phyloP scores from a whole-genome alignment of 2,113 vertebrate species.

The Corapipo altera region DNA sequence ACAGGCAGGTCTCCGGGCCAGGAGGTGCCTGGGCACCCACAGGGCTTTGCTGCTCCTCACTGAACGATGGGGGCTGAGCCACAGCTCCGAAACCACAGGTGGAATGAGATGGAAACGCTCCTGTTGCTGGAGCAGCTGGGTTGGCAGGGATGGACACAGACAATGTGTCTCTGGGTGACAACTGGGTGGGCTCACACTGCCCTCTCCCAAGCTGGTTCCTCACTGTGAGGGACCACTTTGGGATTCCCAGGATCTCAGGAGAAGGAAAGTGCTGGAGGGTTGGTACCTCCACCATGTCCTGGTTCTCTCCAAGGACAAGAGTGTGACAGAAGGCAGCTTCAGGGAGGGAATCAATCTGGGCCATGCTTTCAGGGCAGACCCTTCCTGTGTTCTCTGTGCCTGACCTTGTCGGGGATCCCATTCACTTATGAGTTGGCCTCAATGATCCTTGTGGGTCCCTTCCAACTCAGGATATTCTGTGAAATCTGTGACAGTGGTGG shows the following conservation, averaged over 20 bases:
- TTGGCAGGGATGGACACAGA: background rate
- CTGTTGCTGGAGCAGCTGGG: accelerated
- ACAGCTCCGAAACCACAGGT: accelerated
- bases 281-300: background rate
- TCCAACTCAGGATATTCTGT: background rate
- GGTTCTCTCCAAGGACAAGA: background rate
- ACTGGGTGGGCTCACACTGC: accelerated
- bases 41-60: background rate
- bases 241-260: background rate
- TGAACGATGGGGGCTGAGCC: accelerated
- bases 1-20: background rate
- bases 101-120: background rate
- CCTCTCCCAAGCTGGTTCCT: background rate
- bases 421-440: background rate
- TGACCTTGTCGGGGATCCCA: background rate
- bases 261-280: background rate
- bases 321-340: background rate
- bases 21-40: background rate
- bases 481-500: background rate
- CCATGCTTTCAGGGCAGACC: background rate
- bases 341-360: background rate
- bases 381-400: background rate
- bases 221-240: background rate
- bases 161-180: accelerated
- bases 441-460: background rate